phyloP scores from a whole-genome alignment of 2,888 invertebrate species.

The Branchipolynoe longqiensis region DNA sequence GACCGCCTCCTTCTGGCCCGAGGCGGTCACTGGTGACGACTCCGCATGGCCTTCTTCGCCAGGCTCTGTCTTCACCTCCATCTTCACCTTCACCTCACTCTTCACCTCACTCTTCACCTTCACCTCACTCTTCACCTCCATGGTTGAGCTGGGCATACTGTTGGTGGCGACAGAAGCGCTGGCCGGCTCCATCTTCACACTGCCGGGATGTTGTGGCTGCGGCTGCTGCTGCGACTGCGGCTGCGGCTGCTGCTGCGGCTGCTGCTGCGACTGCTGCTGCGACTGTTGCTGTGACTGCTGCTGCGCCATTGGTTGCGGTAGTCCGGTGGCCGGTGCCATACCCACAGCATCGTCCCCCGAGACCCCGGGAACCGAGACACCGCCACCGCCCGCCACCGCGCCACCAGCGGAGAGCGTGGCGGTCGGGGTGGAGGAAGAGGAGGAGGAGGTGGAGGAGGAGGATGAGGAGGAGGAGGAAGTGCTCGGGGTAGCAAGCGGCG shows the following conservation, averaged over 20 bases:
- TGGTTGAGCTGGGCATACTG: neutral
- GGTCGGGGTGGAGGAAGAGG: neutral
- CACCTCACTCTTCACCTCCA: slow-evolving; percentile 15
- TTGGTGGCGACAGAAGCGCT: neutral
- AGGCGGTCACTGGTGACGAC: neutral
- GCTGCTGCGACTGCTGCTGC: neutral
- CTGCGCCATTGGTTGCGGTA: neutral
- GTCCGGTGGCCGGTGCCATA: neutral
- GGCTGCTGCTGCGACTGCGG: neutral
- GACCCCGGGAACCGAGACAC: neutral
- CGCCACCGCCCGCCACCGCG: neutral
- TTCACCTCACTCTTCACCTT: slow-evolving; percentile 55
- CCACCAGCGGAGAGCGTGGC: too few relatives aligned
- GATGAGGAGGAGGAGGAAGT: neutral
- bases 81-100: slow-evolving; percentile 1
- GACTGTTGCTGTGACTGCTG: neutral
- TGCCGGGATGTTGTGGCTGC: neutral
- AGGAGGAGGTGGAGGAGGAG: neutral
- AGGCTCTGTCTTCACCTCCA: slow-evolving; percentile 4
- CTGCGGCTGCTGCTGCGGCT: neutral
- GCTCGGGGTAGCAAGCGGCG: neutral
- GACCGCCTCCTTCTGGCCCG: slow-evolving; percentile 7
- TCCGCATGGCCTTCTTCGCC: neutral
- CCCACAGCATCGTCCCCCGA: neutral
- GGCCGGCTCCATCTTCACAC: neutral